phyloP scores from a whole-genome alignment of 2,888 invertebrate species.

The Aporophyla nigra region DNA sequence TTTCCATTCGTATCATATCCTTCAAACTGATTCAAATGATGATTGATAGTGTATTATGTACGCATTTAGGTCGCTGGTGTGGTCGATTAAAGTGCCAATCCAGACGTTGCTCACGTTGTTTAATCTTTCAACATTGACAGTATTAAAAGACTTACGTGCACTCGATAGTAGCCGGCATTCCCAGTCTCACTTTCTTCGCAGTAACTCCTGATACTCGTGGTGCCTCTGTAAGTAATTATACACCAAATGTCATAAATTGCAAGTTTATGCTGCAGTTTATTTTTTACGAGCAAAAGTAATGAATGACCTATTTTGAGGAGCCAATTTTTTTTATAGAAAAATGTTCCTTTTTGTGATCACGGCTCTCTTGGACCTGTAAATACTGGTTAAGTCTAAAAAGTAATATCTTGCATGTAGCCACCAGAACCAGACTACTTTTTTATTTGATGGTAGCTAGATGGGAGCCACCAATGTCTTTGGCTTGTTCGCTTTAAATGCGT shows the following conservation, averaged over 20 bases:
- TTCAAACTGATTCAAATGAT: too few relatives aligned
- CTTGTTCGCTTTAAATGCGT: neutral
- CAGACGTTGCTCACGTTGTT: too few relatives aligned
- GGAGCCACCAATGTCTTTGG: neutral
- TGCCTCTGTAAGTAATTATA: slow-evolving; percentile 38
- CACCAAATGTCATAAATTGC: neutral
- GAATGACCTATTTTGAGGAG: neutral
- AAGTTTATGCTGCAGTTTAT: neutral
- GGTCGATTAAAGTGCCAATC: neutral
- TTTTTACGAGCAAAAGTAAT: neutral
- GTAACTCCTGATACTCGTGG: slow-evolving; percentile 40
- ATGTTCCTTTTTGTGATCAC: neutral
- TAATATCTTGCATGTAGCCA: too few relatives aligned
- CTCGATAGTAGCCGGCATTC: slow-evolving; percentile 18
- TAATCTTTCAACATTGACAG: neutral
- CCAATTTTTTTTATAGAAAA: neutral
- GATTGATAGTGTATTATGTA: too few relatives aligned
- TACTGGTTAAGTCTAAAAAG: too few relatives aligned
- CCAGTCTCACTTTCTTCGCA: slow-evolving; percentile 24
- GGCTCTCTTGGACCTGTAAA: too few relatives aligned
- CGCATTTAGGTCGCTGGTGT: neutral
- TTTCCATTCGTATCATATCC: too few relatives aligned
- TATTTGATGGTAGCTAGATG: too few relatives aligned
- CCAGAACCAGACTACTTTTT: too few relatives aligned
- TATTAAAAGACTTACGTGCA: slow-evolving; percentile 45